phyloP scores from a whole-genome alignment of 30 jellyfish, hydroid and myxozoan species.

The Catostylus mosaicus region DNA sequence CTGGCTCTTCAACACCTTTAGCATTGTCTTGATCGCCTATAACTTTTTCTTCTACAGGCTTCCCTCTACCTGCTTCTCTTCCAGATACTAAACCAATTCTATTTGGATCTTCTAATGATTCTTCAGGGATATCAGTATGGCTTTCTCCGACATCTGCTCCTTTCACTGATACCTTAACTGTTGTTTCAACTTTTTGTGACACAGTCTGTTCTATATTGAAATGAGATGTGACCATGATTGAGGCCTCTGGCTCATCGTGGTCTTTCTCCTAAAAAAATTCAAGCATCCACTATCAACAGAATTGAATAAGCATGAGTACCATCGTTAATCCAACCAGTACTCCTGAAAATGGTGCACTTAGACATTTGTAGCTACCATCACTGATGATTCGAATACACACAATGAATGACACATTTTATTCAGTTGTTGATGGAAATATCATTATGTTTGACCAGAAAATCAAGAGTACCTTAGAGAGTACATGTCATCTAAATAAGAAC shows the following conservation, averaged over 20 bases:
- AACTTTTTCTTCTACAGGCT: not conserved
- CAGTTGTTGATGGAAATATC: too few relatives aligned
- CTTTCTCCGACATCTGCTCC: slow-evolving; percentile 31
- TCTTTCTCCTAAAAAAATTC: not conserved
- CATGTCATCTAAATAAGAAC: too few relatives aligned
- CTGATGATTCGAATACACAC: too few relatives aligned
- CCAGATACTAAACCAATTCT: not conserved
- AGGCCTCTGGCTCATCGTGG: not conserved
- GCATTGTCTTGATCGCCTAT: not conserved
- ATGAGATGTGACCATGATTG: not conserved
- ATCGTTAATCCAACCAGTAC: too few relatives aligned
- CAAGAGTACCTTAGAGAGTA: too few relatives aligned
- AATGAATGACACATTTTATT: too few relatives aligned
- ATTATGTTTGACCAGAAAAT: too few relatives aligned
- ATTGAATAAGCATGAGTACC: too few relatives aligned
- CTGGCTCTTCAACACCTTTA: not conserved
- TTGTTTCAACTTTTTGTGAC: not conserved
- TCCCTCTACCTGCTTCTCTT: not conserved
- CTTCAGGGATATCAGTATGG: slow-evolving; percentile 6
- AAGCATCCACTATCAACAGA: too few relatives aligned
- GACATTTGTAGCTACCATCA: too few relatives aligned
- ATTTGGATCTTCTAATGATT: not conserved
- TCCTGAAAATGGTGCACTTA: too few relatives aligned
- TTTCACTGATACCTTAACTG: not conserved
- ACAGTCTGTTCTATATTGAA: not conserved